A percentile compares a stretch with the other conserved stretches of the same genome.
These are phyloP conservation scores for Candidula unifasciata DNA, from an alignment of 2,888 invertebrate genomes.

Conservation along the genomic window DNA sequence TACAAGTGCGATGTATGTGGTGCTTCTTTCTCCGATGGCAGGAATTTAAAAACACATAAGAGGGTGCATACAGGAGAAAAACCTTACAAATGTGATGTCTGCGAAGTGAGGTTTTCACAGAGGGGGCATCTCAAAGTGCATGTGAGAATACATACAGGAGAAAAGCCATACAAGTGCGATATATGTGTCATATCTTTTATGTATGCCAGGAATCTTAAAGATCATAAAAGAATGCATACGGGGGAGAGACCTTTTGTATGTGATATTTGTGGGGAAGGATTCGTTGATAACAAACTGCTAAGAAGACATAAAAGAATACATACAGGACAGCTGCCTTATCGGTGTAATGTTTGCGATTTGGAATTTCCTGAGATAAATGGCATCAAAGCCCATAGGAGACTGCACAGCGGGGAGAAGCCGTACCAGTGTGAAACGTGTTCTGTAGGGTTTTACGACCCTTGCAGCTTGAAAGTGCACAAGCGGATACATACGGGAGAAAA, in stretches of 20 bases:
- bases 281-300: neutral
- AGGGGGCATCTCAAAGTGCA: constrained; percentile 10
- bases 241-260: neutral
- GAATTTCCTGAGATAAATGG: neutral
- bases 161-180: neutral
- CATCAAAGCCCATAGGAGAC: neutral
- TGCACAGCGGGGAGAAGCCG: neutral
- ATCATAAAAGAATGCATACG: neutral
- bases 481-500: constrained; percentile 27
- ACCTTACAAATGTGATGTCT: constrained; percentile 26
- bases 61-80: constrained; percentile 14
- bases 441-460: neutral
- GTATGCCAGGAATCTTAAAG: neutral
- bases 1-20: constrained; percentile 20
- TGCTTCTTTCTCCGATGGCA: neutral
- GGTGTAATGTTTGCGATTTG: neutral
- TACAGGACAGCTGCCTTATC: neutral
- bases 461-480: constrained; percentile 6
- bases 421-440: neutral
- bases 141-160: constrained; percentile 26
- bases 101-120: neutral
- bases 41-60: constrained; percentile 7
- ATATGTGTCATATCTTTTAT: neutral
- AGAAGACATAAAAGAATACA: neutral
- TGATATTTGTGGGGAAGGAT: neutral